A percentile compares a stretch with the other conserved stretches of the same genome.
These are phyloP conservation scores for Chrysodeixis includens DNA, from an alignment of 2,888 invertebrate genomes.

Conservation along the genomic window DNA sequence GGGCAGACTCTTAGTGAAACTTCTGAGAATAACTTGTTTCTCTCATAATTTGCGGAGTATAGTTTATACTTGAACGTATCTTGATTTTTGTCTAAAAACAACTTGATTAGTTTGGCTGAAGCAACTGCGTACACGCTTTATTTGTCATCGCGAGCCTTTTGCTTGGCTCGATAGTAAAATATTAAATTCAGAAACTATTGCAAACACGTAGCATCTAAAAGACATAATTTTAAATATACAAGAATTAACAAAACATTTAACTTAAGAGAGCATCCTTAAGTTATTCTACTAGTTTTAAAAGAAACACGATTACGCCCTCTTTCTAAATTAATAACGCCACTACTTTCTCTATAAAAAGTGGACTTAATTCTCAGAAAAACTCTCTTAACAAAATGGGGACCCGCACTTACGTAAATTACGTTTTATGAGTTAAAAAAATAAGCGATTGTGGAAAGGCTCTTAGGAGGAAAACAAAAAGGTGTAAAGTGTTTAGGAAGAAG, in stretches of 20 bases:
- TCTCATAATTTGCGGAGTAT: too few species aligned
- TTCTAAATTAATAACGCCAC: slow-evolving; percentile 10
- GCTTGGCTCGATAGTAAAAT: too few species aligned
- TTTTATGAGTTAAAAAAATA: slow-evolving; percentile 11
- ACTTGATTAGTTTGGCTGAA: too few species aligned
- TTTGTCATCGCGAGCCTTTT: too few species aligned
- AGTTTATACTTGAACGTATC: too few species aligned
- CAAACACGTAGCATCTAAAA: too few species aligned
- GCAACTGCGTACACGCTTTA: too few species aligned
- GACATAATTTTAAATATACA: too few species aligned
- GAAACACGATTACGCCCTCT: neutral
- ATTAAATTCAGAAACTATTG: too few species aligned
- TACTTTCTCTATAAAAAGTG: slow-evolving; percentile 10
- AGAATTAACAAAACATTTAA: neutral
- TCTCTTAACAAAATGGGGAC: slow-evolving; percentile 11
- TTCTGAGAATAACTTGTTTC: too few species aligned
- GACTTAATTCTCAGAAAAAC: slow-evolving; percentile 10
- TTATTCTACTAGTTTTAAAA: slow-evolving; percentile 4
- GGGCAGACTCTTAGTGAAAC: too few species aligned
- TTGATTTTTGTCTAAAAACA: too few species aligned
- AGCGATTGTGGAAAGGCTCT: slow-evolving; percentile 1
- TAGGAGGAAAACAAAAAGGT: neutral
- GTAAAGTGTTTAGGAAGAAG: neutral
- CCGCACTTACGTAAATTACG: slow-evolving; percentile 23
- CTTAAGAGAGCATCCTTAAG: neutral